These are phyloP conservation scores for Cyanocitta stelleri DNA, from an alignment of 2,113 vertebrate genomes.

Conservation along the genomic window DNA sequence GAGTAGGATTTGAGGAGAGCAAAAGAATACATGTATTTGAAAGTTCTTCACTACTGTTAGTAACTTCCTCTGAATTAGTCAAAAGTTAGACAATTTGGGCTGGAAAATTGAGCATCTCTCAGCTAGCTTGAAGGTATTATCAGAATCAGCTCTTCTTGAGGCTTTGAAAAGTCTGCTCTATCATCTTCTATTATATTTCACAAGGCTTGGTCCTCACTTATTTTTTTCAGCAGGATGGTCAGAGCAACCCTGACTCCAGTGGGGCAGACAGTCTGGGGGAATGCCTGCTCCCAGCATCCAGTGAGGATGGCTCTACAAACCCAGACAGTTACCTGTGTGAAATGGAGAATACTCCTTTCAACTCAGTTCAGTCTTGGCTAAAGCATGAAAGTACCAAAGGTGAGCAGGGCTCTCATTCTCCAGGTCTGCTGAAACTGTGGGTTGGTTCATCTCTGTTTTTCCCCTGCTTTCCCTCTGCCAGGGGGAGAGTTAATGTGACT, in stretches of 20 bases:
- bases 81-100: not conserved
- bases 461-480: not conserved
- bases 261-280: slow-evolving; percentile 39
- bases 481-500: not conserved
- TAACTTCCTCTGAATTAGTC: not conserved
- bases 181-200: not conserved
- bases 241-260: slow-evolving; percentile 46
- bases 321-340: slow-evolving; percentile 66
- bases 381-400: slow-evolving; percentile 70
- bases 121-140: not conserved
- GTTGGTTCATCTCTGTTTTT: not conserved
- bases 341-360: slow-evolving; percentile 67
- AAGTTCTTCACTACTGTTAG: not conserved
- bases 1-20: not conserved
- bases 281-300: slow-evolving; percentile 65
- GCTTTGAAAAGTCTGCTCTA: not conserved
- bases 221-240: slow-evolving; percentile 43
- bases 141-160: not conserved
- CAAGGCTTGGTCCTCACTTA: not conserved
- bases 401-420: slow-evolving; percentile 10
- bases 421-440: not conserved
- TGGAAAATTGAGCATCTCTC: not conserved
- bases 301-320: not conserved
- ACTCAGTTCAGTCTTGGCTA: slow-evolving; percentile 73
- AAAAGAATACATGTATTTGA: not conserved